Conservation (phyloP, 2,888 invertebrate genomes). For the Tipula unca region DNA sequence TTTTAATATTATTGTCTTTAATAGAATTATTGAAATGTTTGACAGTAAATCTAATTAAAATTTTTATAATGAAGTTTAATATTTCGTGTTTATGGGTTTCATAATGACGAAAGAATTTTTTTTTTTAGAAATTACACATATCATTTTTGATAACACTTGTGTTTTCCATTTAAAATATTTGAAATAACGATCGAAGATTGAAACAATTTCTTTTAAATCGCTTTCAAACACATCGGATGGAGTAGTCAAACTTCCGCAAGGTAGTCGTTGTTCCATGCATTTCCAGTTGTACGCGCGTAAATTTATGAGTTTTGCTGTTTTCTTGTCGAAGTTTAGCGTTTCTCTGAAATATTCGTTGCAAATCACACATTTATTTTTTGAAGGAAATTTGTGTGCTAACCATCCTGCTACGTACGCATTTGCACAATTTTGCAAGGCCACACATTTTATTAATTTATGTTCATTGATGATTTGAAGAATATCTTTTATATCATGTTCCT, state of each 20-base stretch:
- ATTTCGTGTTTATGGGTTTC: neutral
- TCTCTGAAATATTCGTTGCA: neutral
- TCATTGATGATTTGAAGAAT: neutral
- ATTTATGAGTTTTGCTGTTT: neutral
- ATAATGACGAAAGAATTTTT: neutral
- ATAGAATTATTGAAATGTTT: neutral
- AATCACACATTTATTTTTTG: neutral
- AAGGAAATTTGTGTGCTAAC: neutral
- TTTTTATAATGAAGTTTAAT: neutral
- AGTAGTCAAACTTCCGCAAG: neutral
- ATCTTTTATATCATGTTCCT: neutral
- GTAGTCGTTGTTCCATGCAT: neutral
- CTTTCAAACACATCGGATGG: neutral
- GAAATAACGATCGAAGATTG: neutral
- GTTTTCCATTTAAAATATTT: neutral
- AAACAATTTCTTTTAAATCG: neutral
- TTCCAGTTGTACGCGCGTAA: neutral
- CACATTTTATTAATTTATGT: neutral
- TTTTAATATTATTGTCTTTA: neutral
- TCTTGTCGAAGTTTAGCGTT: neutral
- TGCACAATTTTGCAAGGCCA: neutral
- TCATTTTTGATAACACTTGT: neutral
- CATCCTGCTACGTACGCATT: neutral
- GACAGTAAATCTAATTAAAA: neutral
- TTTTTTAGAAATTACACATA: neutral